phyloP scores from a whole-genome alignment of 2,113 vertebrate species.

The Cyprinodon variegatus region DNA sequence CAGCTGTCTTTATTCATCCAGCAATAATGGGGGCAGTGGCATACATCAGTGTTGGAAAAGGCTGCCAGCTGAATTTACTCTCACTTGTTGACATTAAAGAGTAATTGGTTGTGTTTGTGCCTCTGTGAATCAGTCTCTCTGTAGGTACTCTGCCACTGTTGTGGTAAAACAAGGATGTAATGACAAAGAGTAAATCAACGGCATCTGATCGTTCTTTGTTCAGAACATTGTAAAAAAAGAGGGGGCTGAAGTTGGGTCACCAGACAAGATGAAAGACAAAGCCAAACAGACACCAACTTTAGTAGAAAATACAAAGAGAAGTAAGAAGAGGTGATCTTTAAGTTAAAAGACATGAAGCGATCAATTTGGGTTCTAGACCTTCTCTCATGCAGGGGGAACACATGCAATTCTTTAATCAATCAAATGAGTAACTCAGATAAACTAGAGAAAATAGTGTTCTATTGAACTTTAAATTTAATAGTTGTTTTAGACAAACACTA shows the following conservation, averaged over 20 bases:
- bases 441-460: background rate
- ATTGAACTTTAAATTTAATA: background rate
- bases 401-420: background rate
- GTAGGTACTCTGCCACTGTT: slow-evolving; percentile 30
- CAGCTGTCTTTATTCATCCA: slow-evolving; percentile 45
- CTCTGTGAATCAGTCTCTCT: slow-evolving; percentile 52
- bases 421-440: background rate
- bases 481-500: too few relatives aligned
- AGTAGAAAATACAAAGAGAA: slow-evolving; percentile 4
- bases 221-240: background rate
- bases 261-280: background rate
- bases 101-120: slow-evolving; percentile 68
- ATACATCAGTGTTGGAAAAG: background rate
- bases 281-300: slow-evolving; percentile 3
- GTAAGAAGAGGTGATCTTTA: background rate
- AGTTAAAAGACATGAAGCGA: slow-evolving; percentile 4
- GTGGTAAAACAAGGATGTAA: slow-evolving; percentile 47
- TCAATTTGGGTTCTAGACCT: background rate
- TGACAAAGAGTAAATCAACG: slow-evolving; percentile 36
- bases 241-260: background rate
- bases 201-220: slow-evolving; percentile 13
- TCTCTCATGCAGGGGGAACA: background rate
- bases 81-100: slow-evolving; percentile 62
- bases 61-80: slow-evolving; percentile 52
- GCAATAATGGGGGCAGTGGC: slow-evolving; percentile 18